Conservation (phyloP, 2,113 vertebrate species). For the Syrrhaptes paradoxus region DNA sequence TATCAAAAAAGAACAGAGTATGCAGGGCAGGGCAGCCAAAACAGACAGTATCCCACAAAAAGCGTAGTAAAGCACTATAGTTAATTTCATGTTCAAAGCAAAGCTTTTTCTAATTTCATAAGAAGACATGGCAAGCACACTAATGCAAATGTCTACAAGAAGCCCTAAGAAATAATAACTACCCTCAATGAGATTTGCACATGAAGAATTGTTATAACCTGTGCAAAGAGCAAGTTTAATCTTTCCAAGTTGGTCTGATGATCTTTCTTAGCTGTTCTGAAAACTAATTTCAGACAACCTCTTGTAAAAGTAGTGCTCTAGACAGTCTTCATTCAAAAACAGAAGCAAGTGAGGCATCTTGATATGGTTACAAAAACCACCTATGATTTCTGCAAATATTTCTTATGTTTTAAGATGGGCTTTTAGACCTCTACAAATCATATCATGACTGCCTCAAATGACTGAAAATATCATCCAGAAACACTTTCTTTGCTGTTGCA, state of each 20-base stretch:
- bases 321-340: background rate
- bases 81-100: background rate
- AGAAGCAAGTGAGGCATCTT: background rate
- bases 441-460: background rate
- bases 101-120: background rate
- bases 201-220: background rate
- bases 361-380: background rate
- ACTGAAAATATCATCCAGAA: background rate
- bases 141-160: background rate
- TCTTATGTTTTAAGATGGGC: background rate
- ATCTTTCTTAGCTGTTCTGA: background rate
- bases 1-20: background rate
- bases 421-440: background rate
- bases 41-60: background rate
- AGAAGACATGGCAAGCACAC: background rate
- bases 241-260: background rate
- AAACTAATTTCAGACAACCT: background rate
- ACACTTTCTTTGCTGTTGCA: background rate
- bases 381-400: background rate
- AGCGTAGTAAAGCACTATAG: background rate
- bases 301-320: background rate
- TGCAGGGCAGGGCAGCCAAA: background rate
- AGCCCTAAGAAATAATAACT: background rate
- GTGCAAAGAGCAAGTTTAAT: background rate
- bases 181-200: background rate